phyloP scores from a whole-genome alignment of 2,888 invertebrate species.

The Eupelmus urozonus region DNA sequence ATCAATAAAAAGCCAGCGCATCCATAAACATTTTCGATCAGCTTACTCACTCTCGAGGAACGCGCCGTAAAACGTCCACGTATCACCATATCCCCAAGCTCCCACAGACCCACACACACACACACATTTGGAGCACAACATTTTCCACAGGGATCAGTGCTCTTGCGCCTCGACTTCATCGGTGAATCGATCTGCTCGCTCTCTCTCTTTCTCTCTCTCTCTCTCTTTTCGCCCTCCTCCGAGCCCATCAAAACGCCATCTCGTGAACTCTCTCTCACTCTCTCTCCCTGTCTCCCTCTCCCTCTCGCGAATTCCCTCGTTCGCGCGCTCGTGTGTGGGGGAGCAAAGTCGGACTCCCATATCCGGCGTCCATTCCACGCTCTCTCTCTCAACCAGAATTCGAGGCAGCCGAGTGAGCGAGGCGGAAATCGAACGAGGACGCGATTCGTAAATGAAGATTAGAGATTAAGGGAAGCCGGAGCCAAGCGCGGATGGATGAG shows the following conservation, averaged over 20 bases:
- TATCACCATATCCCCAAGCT: too few species aligned
- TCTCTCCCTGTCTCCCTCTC: background rate
- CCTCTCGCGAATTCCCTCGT: slow-evolving; percentile 35
- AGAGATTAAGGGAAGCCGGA: slow-evolving; percentile 55
- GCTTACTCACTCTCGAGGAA: too few species aligned
- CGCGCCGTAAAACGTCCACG: too few species aligned
- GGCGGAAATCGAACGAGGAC: slow-evolving; percentile 53
- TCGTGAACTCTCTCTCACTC: slow-evolving; percentile 12
- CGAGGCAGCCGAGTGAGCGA: slow-evolving; percentile 26
- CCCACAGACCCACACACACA: too few species aligned
- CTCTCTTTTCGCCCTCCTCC: background rate
- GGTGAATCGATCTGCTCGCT: slow-evolving; percentile 14
- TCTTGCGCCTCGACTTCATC: slow-evolving; percentile 18
- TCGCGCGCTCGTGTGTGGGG: background rate
- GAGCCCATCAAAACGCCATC: slow-evolving; percentile 38
- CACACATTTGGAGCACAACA: too few species aligned
- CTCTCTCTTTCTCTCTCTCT: slow-evolving; percentile 21
- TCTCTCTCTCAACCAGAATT: slow-evolving; percentile 29
- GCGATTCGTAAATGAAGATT: slow-evolving; percentile 57
- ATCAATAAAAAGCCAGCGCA: too few species aligned
- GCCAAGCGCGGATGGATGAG: background rate
- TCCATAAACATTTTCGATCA: too few species aligned
- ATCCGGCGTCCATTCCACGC: slow-evolving; percentile 44
- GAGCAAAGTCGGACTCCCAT: slow-evolving; percentile 42
- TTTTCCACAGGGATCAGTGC: slow-evolving; percentile 34